A percentile compares a stretch with the other conserved stretches of the same genome.
These are phyloP conservation scores for Schizothorax lantsangensis DNA, from an alignment of 2,797 vertebrate species.

Conservation along the genomic window DNA sequence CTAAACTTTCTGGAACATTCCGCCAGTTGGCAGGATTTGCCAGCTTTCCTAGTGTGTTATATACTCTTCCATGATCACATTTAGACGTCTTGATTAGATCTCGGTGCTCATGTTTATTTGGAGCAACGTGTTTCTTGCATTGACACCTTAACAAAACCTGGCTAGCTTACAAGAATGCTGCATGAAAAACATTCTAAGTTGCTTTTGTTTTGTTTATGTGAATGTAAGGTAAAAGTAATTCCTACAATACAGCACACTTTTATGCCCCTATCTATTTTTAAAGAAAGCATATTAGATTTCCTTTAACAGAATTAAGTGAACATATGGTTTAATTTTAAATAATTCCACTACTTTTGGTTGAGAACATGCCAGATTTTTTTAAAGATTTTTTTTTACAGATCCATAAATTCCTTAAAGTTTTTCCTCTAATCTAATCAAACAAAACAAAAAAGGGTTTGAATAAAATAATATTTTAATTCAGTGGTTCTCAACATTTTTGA, in stretches of 20 bases:
- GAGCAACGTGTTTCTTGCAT: neutral
- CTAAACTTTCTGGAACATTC: neutral
- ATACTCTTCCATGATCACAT: conserved; percentile 1
- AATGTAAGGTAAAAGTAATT: neutral
- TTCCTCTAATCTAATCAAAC: neutral
- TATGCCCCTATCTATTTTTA: neutral
- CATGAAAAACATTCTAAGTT: neutral
- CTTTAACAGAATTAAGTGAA: neutral
- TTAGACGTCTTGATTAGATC: neutral
- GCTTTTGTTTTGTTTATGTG: neutral
- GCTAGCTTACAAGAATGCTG: neutral
- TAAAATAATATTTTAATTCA: neutral
- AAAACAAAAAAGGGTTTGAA: neutral
- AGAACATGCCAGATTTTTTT: neutral
- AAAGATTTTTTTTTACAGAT: neutral
- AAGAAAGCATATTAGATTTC: neutral
- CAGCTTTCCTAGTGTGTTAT: neutral
- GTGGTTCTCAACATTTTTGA: neutral
- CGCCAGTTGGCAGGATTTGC: neutral
- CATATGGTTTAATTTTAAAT: too few relatives aligned
- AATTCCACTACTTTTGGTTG: neutral
- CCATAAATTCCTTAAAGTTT: too few relatives aligned
- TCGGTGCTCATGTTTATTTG: neutral
- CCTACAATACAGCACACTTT: neutral
- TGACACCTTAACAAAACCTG: neutral